A percentile compares a stretch with the other conserved stretches of the same genome.
These are phyloP conservation scores for Microctonus aethiopoides DNA, from an alignment of 2,888 invertebrate genomes.

Conservation along the genomic window DNA sequence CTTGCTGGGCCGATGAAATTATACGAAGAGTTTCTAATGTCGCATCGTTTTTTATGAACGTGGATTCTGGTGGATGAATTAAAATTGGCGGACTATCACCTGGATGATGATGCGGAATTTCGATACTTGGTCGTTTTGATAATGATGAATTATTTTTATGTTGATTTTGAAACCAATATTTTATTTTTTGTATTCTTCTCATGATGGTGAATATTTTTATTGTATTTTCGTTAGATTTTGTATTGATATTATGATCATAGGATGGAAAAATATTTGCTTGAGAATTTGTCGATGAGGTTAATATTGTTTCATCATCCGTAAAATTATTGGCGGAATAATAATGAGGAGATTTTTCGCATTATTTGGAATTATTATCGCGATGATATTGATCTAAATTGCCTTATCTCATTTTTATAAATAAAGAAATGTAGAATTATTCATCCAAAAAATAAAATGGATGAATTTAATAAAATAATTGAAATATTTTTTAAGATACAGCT, in stretches of 20 bases:
- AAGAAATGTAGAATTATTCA: background rate
- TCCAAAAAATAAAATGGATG: background rate
- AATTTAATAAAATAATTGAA: background rate
- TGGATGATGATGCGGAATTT: background rate
- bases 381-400: background rate
- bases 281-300: no score
- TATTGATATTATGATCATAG: background rate
- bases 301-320: no score
- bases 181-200: background rate
- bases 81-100: background rate
- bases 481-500: no score
- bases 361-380: background rate
- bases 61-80: background rate
- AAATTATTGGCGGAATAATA: background rate
- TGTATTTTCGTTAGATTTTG: conserved; percentile 39
- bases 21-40: background rate
- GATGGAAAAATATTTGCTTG: background rate
- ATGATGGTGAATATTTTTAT: background rate
- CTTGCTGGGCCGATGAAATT: background rate
- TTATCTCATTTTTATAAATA: background rate
- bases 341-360: background rate
- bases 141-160: background rate
- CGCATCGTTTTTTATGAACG: background rate
- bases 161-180: background rate
- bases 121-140: background rate